These are phyloP conservation scores for Actinia equina DNA, from an alignment of 64 coral and sea anemone genomes.

Conservation along the genomic window DNA sequence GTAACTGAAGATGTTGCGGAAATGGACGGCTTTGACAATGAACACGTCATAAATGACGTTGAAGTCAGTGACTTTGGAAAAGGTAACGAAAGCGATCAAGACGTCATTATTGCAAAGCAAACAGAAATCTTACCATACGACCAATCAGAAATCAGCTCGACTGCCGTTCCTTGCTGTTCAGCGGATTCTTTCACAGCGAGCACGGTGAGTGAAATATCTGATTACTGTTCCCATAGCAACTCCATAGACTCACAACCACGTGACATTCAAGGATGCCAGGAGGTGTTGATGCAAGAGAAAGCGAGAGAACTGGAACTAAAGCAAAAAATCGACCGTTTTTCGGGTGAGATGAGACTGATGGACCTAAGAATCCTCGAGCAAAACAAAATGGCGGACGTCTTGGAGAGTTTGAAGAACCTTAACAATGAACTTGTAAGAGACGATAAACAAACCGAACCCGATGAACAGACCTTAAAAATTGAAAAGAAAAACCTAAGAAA, in stretches of 20 bases:
- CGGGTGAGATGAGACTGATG: slow-evolving; percentile 24
- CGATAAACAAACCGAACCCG: neutral
- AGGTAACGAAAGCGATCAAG: neutral
- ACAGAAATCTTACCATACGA: neutral
- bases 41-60: neutral
- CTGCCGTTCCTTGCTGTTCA: neutral
- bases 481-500: slow-evolving; percentile 27
- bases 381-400: slow-evolving; percentile 23
- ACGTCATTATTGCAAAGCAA: neutral
- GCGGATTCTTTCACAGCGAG: neutral
- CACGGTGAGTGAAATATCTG: slow-evolving; percentile 10
- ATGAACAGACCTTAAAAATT: neutral
- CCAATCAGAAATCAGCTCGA: slow-evolving; percentile 3
- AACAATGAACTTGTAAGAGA: neutral
- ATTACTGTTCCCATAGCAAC: neutral
- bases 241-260: slow-evolving; percentile 5
- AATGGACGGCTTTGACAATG: neutral
- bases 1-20: neutral
- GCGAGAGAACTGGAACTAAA: slow-evolving; percentile 2
- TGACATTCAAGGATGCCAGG: slow-evolving; percentile 13
- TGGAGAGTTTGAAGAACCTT: neutral
- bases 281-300: neutral
- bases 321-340: slow-evolving; percentile 9
- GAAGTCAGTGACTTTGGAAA: neutral
- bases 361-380: slow-evolving; percentile 33